Conservation (phyloP, 1,140 invertebrate genomes). For the Scaptomyza hsui region DNA sequence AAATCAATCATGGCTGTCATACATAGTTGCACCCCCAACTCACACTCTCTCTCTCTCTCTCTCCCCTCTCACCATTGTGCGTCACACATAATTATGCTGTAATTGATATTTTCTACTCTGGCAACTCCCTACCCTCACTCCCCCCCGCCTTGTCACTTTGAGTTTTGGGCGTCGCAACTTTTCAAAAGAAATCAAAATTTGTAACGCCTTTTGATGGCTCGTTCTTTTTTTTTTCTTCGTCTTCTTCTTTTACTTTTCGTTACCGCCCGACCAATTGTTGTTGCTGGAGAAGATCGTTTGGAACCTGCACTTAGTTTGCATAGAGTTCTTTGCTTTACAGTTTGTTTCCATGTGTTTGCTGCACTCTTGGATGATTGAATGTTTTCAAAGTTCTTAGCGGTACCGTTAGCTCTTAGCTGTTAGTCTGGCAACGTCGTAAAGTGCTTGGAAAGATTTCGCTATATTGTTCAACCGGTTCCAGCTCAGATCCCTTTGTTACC, state of each 20-base stretch:
- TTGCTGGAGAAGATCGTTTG: conserved; percentile 22
- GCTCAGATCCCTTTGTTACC: too few species aligned
- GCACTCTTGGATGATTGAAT: conserved; percentile 47
- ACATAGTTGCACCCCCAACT: conserved; percentile 46
- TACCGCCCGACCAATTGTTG: conserved; percentile 15
- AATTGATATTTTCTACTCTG: conserved; percentile 73
- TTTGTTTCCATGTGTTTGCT: not conserved
- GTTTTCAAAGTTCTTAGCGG: conserved; percentile 42
- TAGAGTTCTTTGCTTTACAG: conserved; percentile 48
- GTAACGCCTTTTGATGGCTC: conserved; percentile 78
- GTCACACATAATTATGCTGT: conserved; percentile 82
- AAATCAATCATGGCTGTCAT: conserved; percentile 80
- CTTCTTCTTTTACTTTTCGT: conserved; percentile 21
- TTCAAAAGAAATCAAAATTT: conserved; percentile 82
- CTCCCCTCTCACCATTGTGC: conserved; percentile 32
- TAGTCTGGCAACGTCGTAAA: conserved; percentile 7
- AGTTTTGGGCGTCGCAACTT: conserved; percentile 62
- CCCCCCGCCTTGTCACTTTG: conserved; percentile 2
- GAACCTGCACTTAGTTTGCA: conserved; percentile 75
- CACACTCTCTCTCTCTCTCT: not conserved
- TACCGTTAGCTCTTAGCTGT: conserved; percentile 54
- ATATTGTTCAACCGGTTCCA: too few species aligned
- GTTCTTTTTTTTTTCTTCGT: conserved; percentile 54
- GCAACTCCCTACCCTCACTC: not conserved
- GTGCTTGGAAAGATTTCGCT: conserved; percentile 31